phyloP scores from a whole-genome alignment of 2,888 invertebrate species.

The Yponomeuta cagnagella region DNA sequence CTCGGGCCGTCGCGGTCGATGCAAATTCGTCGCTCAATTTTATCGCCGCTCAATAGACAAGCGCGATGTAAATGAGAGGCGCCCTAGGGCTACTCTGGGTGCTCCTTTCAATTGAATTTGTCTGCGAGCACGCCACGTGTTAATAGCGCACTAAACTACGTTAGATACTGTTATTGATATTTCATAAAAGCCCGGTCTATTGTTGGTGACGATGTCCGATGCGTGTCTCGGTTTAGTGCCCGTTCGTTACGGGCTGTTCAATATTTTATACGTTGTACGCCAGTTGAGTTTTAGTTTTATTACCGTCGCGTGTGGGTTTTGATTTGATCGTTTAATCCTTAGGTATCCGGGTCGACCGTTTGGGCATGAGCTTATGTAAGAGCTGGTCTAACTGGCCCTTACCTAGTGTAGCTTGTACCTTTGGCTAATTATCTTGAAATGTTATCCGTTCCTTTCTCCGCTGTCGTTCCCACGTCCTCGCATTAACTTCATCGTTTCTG shows the following conservation, averaged over 20 bases:
- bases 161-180: conserved; percentile 63
- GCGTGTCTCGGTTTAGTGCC: conserved; percentile 47
- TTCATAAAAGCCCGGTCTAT: conserved; percentile 56
- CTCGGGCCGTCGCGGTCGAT: conserved; percentile 52
- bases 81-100: conserved; percentile 59
- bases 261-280: conserved; percentile 46
- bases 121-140: conserved; percentile 67
- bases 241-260: conserved; percentile 45
- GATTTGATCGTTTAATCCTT: conserved; percentile 39
- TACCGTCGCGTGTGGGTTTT: conserved; percentile 35
- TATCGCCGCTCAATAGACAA: conserved; percentile 67
- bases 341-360: conserved; percentile 13
- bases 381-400: conserved; percentile 5
- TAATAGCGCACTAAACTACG: conserved; percentile 67
- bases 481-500: conserved; percentile 60
- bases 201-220: conserved; percentile 46
- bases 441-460: conserved; percentile 36
- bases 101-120: conserved; percentile 72
- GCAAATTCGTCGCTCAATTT: conserved; percentile 67
- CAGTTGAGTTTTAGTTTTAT: conserved; percentile 42
- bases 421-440: conserved; percentile 5
- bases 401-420: neutral
- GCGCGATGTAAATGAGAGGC: conserved; percentile 61
- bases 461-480: conserved; percentile 63
- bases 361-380: conserved; percentile 1